Base-by-base conservation (phyloP, 2,888 invertebrate genomes). In the Oxytorus armatus region DNA sequence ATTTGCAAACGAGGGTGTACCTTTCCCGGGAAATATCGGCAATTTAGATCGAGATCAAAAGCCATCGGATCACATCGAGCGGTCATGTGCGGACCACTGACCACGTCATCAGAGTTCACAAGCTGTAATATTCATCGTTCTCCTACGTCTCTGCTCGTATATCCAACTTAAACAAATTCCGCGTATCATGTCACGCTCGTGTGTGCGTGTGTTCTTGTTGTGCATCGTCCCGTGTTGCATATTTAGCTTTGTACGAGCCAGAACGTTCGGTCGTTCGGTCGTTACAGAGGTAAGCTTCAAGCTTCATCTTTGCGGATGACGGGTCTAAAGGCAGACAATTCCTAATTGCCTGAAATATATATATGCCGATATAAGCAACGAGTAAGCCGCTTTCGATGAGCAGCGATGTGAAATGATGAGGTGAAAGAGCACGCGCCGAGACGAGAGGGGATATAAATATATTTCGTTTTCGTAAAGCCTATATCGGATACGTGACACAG, bases 31-130 rank as follows among this genome's bases (percentile, higher is more conserved):
- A 83, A n/a, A 81, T 86, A 84, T 85, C 81, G 84, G 84, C 82
- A 86, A 86, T 85, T 86, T 85, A 85, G 85, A 86, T 84, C 72
- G 77, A 84, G 85, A 88, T 86, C 84, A 88, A 87, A 87, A 88
- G 86, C 83, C 82, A 80, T 68, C 69, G 79, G 84, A 83, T 83
- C 84, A 86, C 79, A 61, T 80, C 76, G 76, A 23, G 44, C 11
- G n/a, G 33, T 16, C 42, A 53, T 53, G 51, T 11, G 39, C 49
- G 53, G 49, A 63, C 69, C 66, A 61, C 55, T 70, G 59, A 73
- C 68, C 69, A 47, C 69, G 57, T 74, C 16, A 25, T 23, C n/a
- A n/a, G n/a, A n/a, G n/a, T 55, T 44, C 18, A 61, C 69, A 23
- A 8, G 11, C 10, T 11, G 53, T 53, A n/a, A 68, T 55, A 55